Evolutionary conservation across 2,113 vertebrate species (phyloP), one percentile per base, ranked within the genome.

Genomic region (Tachysurus fulvidraco): DNA sequence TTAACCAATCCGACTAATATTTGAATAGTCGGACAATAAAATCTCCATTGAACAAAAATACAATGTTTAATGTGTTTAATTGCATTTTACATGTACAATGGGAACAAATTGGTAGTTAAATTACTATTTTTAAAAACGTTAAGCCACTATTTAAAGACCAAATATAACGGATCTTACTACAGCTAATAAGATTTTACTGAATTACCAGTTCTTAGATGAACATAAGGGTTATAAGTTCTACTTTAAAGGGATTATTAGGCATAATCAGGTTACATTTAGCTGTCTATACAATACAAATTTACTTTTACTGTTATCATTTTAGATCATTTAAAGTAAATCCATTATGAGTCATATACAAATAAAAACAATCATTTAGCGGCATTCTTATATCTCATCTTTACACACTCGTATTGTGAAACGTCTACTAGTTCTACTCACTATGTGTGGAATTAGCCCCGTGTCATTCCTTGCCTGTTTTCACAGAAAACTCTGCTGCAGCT

Each of bases 401-500:
- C 19, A 57, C 17, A 8, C 11, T 16, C 12, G 17, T 77, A 50
- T 50, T 50, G 9, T 78, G 1, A 7, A 28, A 46, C n/a, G 8
- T 28, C 71, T 41, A 21, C 30, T 36, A 19, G 4, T 57, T 81
- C n/a, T 74, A 12, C 21, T 84, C 36, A 10, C 36, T 78, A 57
- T 55, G 46, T 59, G 14, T 25, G 77, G 46, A 84, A 65, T 88
- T 64, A 62, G 69, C 69, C 60, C 54, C 19, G 23, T 52, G 46
- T 74, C 19, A 46, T 5, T 5, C 44, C 17, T 83, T n/a, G 23
- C 10, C 74, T 84, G 55, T 60, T 59, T 83, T 55, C 41, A 41
- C 59, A 67, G 30, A 64, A 11, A 30, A 16, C 46, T 79, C 44
- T 62, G 46, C 36, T 50, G 25, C 44, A 81, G 88, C 44, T 88